Evolutionary conservation across 53 echinoderm and acorn worm genomes (phyloP).

Genomic region (Apostichopus leukothele): DNA sequence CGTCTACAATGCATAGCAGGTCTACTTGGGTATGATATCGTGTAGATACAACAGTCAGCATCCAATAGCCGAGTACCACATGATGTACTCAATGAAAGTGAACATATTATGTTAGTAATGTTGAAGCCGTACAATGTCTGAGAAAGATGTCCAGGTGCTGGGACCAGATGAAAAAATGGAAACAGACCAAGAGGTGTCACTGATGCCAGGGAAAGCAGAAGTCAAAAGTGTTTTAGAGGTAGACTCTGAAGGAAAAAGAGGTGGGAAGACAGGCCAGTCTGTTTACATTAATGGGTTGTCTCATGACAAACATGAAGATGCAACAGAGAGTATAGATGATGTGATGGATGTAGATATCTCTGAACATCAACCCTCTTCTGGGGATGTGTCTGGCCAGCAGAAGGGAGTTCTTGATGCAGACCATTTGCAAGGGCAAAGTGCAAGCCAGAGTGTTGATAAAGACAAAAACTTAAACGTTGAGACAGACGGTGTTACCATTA

Average conservation of each 20-base stretch:
- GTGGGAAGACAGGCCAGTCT: not conserved
- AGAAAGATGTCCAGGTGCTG: not conserved
- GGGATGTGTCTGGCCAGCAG: too few relatives aligned
- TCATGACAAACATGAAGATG: not conserved
- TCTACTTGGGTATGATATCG: too few relatives aligned
- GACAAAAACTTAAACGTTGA: not conserved
- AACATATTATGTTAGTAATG: not conserved
- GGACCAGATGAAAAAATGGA: not conserved
- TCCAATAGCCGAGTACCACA: too few relatives aligned
- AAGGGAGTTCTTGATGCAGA: too few relatives aligned
- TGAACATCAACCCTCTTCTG: too few relatives aligned
- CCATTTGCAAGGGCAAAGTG: too few relatives aligned
- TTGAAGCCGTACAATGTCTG: not conserved
- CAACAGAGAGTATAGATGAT: not conserved
- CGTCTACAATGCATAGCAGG: too few relatives aligned
- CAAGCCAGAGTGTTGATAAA: too few relatives aligned
- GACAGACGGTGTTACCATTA: not conserved
- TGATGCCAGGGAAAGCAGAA: not conserved
- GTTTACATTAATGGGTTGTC: not conserved
- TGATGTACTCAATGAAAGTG: too few relatives aligned
- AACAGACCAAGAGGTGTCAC: not conserved
- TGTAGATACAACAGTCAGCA: too few relatives aligned
- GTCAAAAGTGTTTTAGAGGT: not conserved
- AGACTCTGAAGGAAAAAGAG: not conserved
- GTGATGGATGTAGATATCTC: too few relatives aligned